Evolutionary conservation across 2,888 invertebrate genomes (phyloP), one percentile per base, ranked within the genome.

Genomic region (Smittia aterrima): DNA sequence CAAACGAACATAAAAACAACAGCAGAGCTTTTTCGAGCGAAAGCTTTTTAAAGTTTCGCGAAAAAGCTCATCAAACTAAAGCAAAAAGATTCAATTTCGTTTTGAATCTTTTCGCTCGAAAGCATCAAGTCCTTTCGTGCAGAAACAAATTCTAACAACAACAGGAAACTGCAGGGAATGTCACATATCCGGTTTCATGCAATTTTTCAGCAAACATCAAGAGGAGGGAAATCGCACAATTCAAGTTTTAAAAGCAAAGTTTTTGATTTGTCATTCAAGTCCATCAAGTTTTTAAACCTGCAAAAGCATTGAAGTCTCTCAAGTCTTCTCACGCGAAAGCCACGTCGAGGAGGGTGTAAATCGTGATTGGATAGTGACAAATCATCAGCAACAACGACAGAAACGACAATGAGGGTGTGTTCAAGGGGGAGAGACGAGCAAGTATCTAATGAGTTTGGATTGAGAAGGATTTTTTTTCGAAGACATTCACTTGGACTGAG

Each of bases 161-260:
- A 47, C 2, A 18, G 16, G 9, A 16, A 58, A 58, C 16, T 58
- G 20, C 58, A 22, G 16, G 24, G 58, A 58, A 47, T 47, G 3
- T 47, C 6, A 16, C 58, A 53, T 53, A 16, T 58, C 58, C 58
- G 16, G 24, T 22, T 58, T 20, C 58, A 58, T 58, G 58, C 58
- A 58, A 58, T 58, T 58, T n/a, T 16, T 58, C 24, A 24, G 20
- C 58, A 20, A 13, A 7, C 58, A 24, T 58, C 22, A 7, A 22
- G 7, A 22, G 58, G 16, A 47, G 22, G 58, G 11, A 22, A 58
- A 58, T 11, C 7, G 11, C 58, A 58, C 4, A 18, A 58, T 58
- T 4, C 47, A 38, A 4, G 38, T 47, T 47, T 47, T 2, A 3
- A 2, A n/a, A n/a, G 47, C 16, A n/a, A 11, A n/a, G n/a, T n/a